phyloP scores from a whole-genome alignment of 2,888 invertebrate genomes.

The Nephrotoma appendiculata region DNA sequence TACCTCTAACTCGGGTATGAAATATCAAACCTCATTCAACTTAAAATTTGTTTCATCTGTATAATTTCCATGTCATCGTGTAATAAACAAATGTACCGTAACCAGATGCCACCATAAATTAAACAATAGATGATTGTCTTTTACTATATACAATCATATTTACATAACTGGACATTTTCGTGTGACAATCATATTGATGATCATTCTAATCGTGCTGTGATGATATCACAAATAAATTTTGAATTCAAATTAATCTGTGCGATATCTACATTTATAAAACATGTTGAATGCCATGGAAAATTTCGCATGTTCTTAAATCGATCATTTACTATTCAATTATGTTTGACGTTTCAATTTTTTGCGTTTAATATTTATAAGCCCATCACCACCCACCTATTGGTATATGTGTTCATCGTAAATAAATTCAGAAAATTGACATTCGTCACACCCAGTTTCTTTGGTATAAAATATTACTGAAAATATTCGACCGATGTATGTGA shows the following conservation, averaged over 20 bases:
- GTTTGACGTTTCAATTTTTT: not conserved
- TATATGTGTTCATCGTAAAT: not conserved
- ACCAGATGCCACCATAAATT: not conserved
- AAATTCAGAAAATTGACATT: not conserved
- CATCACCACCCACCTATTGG: not conserved
- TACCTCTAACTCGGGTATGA: not conserved
- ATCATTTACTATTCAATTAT: not conserved
- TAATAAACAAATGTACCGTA: not conserved
- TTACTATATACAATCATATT: not conserved
- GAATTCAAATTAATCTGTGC: not conserved
- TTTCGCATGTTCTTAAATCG: not conserved
- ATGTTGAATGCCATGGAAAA: not conserved
- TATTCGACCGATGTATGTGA: not conserved
- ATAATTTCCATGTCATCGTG: not conserved
- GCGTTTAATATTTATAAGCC: not conserved
- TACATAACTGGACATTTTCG: not conserved
- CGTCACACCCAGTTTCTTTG: not conserved
- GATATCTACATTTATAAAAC: not conserved
- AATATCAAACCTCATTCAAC: not conserved
- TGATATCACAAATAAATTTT: not conserved
- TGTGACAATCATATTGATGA: not conserved
- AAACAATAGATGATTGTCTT: not conserved
- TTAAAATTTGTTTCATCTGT: not conserved
- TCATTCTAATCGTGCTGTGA: not conserved
- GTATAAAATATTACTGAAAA: not conserved